Conservation (phyloP, 2,888 invertebrate genomes). For the Drosophila vallismaia region DNA sequence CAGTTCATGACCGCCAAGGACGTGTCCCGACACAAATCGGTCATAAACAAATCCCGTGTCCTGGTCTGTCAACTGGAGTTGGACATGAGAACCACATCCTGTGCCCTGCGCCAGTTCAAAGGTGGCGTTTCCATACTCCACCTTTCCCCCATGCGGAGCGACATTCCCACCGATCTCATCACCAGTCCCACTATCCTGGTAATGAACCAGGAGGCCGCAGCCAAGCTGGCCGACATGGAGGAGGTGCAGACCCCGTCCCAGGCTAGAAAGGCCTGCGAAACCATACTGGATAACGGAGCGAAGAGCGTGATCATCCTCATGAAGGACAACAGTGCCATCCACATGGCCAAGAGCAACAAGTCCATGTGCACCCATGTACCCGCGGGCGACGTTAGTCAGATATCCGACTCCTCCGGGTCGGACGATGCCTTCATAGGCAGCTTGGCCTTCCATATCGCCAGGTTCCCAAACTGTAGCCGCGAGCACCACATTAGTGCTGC, state of each 20-base stretch:
- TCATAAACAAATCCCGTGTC: constrained; percentile 86
- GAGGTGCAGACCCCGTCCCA: constrained; percentile 82
- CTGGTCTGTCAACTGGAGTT: constrained; percentile 95
- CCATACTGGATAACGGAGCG: constrained; percentile 88
- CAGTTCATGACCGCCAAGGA: constrained; percentile 87
- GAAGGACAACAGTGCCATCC: constrained; percentile 91
- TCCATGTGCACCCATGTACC: constrained; percentile 86
- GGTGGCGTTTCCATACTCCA: constrained; percentile 92
- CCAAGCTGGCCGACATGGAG: constrained; percentile 85
- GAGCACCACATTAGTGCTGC: constrained; percentile 89
- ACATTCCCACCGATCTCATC: constrained; percentile 87
- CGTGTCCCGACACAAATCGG: constrained; percentile 86
- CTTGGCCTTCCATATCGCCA: constrained; percentile 90
- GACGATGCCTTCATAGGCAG: constrained; percentile 98
- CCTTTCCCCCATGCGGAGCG: constrained; percentile 91
- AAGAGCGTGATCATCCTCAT: constrained; percentile 93
- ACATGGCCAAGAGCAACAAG: constrained; percentile 83
- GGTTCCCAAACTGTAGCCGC: constrained; percentile 86
- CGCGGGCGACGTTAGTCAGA: constrained; percentile 86
- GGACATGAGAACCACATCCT: constrained; percentile 88
- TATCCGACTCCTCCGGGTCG: constrained; percentile 96
- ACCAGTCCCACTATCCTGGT: constrained; percentile 91
- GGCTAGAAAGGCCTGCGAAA: constrained; percentile 87
- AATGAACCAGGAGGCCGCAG: constrained; percentile 95
- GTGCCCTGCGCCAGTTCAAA: constrained; percentile 87